Base-by-base conservation (phyloP, 2,797 vertebrate species). In the Diplodus puntazzo region DNA sequence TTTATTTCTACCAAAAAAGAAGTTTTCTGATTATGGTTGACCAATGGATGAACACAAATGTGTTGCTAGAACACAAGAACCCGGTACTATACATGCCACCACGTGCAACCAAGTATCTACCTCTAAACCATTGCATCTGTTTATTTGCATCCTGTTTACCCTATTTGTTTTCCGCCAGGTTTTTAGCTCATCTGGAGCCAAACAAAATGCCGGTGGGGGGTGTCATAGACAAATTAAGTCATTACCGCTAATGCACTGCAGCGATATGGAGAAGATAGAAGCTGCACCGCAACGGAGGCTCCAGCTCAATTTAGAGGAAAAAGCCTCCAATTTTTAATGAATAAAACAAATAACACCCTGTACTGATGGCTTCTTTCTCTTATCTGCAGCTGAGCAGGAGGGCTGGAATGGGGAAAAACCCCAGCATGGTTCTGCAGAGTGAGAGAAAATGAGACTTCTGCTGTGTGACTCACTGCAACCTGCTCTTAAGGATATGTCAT, bases 221-320 rank as follows among this genome's bases (percentile, higher is more conserved):
- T 91, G 88, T 94, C 81, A 84, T 66, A 90, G 88, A 93, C 88
- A 93, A 90, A 95, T 95, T 91, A 94, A 94, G 92, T 89, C 92
- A 94, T 91, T 93, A 92, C 77, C 62, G 83, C 87, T 92, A 93
- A 94, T 90, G 90, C 87, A 88, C 87, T 86, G 83, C 74, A 53
- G 81, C 60, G 87, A 94, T 93, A 88, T 89, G 79, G 80, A 90
- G 86, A 80, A 82, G 89, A 91, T 89, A 90, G 81, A 88, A 72
- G 84, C 81, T 50, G 79, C 79, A 87, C 68, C 71, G 75, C 58
- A 79, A 82, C 66, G 77, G 63, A 69, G 75, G 65, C 85, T 77
- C 59, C 59, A 58, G 87, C 82, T 89, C 78, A 86, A 88, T 93
- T 94, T 92, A 86, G 88, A 93, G 83, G 83, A 82, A 82, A 86